A percentile compares a stretch with the other conserved stretches of the same genome.
phyloP scores from a whole-genome alignment of 2,113 vertebrate species.

The Saccopteryx leptura region DNA sequence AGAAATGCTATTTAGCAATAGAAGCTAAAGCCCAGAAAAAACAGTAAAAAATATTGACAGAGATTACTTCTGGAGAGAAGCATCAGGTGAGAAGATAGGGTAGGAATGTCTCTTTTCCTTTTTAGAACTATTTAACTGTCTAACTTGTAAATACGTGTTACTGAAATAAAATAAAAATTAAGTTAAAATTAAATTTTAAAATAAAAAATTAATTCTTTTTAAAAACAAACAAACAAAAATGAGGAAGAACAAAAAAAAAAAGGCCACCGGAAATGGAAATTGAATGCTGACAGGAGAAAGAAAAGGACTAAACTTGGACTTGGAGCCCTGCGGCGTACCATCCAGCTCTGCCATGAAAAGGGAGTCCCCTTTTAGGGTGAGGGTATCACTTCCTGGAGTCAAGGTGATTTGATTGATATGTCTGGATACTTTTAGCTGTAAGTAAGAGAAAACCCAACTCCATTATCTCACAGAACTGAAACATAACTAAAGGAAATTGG shows the following conservation, averaged over 20 bases:
- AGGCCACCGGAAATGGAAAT: background rate
- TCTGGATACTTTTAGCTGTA: background rate
- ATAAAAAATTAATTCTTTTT: constrained; percentile 6
- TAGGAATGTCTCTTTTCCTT: background rate
- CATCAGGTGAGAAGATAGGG: background rate
- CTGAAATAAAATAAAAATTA: constrained; percentile 66
- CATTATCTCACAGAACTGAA: background rate
- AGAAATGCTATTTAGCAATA: constrained; percentile 12
- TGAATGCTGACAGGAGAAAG: background rate
- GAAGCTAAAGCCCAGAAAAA: background rate
- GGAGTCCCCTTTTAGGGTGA: background rate
- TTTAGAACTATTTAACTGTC: constrained; percentile 30
- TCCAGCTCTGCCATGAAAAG: background rate
- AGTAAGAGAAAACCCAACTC: constrained; percentile 14
- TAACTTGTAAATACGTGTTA: constrained; percentile 33
- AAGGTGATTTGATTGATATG: background rate
- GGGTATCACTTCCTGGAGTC: background rate
- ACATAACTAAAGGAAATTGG: background rate
- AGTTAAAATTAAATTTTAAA: constrained; percentile 53
- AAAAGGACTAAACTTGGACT: background rate
- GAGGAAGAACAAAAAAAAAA: background rate
- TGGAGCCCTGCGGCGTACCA: background rate
- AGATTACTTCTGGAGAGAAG: background rate
- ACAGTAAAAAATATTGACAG: background rate
- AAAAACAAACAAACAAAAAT: background rate